Conservation (phyloP, 2,797 vertebrate genomes). For the Sebastolobus alascanus region DNA sequence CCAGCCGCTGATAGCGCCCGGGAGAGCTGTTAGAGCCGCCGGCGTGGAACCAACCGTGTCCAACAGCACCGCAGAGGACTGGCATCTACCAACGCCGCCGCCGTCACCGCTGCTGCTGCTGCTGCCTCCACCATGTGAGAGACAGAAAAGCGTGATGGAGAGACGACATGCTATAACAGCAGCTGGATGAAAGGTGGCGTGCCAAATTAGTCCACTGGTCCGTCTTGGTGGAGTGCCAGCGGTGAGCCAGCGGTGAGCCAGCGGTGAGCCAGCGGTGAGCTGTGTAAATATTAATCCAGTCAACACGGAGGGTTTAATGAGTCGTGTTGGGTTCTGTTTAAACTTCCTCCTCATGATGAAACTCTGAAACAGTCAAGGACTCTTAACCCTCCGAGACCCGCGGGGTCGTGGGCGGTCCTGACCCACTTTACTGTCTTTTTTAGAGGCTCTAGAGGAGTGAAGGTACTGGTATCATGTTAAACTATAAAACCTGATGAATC, state of each 20-base stretch:
- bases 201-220: slow-evolving; percentile 41
- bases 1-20: slow-evolving; percentile 41
- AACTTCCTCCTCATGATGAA: neutral
- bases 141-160: neutral
- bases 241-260: slow-evolving; percentile 15
- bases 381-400: too few relatives aligned
- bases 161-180: slow-evolving; percentile 14
- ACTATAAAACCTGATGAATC: too few relatives aligned
- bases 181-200: slow-evolving; percentile 34
- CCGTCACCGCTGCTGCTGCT: neutral
- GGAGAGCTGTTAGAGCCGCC: slow-evolving; percentile 46
- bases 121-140: neutral
- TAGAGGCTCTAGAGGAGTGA: too few relatives aligned
- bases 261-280: slow-evolving; percentile 31
- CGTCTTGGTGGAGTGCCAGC: slow-evolving; percentile 21
- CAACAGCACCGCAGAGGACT: slow-evolving; percentile 51
- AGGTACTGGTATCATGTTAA: too few relatives aligned
- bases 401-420: too few relatives aligned
- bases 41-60: slow-evolving; percentile 54
- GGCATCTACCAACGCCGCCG: neutral
- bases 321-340: slow-evolving; percentile 11
- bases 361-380: neutral
- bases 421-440: too few relatives aligned
- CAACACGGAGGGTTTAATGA: slow-evolving; percentile 51
- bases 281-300: slow-evolving; percentile 62